phyloP scores from a whole-genome alignment of 2,888 invertebrate species.

The Cerceris ruficornis region DNA sequence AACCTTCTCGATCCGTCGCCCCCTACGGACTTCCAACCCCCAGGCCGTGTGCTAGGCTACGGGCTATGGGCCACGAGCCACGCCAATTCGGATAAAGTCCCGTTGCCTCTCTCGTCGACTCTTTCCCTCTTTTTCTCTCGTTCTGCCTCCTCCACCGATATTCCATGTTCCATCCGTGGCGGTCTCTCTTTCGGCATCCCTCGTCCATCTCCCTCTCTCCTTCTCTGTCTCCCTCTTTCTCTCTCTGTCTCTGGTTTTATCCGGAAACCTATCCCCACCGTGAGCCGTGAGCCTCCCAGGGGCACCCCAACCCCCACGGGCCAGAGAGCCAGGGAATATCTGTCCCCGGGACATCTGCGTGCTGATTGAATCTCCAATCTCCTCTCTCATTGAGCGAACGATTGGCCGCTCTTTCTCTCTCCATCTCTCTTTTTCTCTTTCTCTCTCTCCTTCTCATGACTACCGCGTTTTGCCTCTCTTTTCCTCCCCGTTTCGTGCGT shows the following conservation, averaged over 20 bases:
- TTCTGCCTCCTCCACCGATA: slow-evolving; percentile 24
- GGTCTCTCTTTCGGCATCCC: slow-evolving; percentile 39
- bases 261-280: slow-evolving; percentile 56
- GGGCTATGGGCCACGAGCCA: slow-evolving; percentile 77
- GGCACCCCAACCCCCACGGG: slow-evolving; percentile 68
- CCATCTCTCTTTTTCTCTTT: slow-evolving; percentile 49
- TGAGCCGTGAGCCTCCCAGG: slow-evolving; percentile 48
- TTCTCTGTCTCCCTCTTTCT: slow-evolving; percentile 23
- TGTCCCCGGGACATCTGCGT: slow-evolving; percentile 82
- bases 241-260: slow-evolving; percentile 57
- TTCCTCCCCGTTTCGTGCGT: slow-evolving; percentile 37
- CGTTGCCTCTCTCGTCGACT: slow-evolving; percentile 40
- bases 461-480: not conserved
- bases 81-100: slow-evolving; percentile 80
- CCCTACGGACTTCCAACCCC: slow-evolving; percentile 77
- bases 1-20: slow-evolving; percentile 81
- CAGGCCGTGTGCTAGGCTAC: slow-evolving; percentile 67
- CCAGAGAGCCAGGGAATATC: slow-evolving; percentile 80
- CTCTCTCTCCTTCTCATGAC: slow-evolving; percentile 48
- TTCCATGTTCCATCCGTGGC: slow-evolving; percentile 30
- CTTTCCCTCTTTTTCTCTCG: slow-evolving; percentile 39
- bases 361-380: slow-evolving; percentile 82
- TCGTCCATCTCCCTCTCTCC: slow-evolving; percentile 12
- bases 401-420: slow-evolving; percentile 71
- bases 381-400: slow-evolving; percentile 76